Percentiles rank a stretch among this genome's conserved stretches.
Evolutionary conservation across 2,888 invertebrate genomes (phyloP).

Genomic region (Drosophila ustulata): DNA sequence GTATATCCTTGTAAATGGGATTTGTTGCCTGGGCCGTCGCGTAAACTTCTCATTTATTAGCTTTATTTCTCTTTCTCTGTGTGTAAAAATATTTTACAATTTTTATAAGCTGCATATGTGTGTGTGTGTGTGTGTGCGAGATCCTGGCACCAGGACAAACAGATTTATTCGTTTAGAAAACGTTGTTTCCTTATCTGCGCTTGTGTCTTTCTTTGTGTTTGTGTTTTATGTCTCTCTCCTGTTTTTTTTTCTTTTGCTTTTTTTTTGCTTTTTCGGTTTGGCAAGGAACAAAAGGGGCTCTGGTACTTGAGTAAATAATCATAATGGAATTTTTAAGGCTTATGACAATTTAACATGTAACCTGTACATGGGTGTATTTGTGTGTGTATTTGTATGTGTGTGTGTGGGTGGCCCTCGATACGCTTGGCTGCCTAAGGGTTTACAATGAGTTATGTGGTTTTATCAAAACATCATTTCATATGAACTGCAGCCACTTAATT

Average conservation of each 20-base stretch:
- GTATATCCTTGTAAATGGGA: slow-evolving; percentile 70
- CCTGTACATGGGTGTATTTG: slow-evolving; percentile 12
- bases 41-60: slow-evolving; percentile 79
- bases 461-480: slow-evolving; percentile 44
- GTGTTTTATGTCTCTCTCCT: slow-evolving; percentile 51
- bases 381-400: slow-evolving; percentile 11
- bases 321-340: slow-evolving; percentile 80
- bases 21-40: slow-evolving; percentile 70
- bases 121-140: slow-evolving; percentile 35
- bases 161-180: slow-evolving; percentile 80
- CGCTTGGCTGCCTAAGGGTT: slow-evolving; percentile 41
- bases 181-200: slow-evolving; percentile 71
- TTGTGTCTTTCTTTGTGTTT: slow-evolving; percentile 55
- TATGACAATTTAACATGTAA: slow-evolving; percentile 72
- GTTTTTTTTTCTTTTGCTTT: slow-evolving; percentile 54
- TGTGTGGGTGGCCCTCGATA: slow-evolving; percentile 12
- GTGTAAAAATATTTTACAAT: slow-evolving; percentile 74
- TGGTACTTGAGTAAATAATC: slow-evolving; percentile 74
- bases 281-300: neutral
- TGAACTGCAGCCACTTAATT: slow-evolving; percentile 56
- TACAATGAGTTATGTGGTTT: slow-evolving; percentile 56
- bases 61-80: slow-evolving; percentile 52
- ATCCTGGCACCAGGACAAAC: slow-evolving; percentile 75
- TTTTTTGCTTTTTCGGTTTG: slow-evolving; percentile 28
- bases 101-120: slow-evolving; percentile 51